A percentile compares a stretch with the other conserved stretches of the same genome.
These are phyloP conservation scores for Psilopogon haemacephalus DNA, from an alignment of 2,113 vertebrate species.

Conservation along the genomic window DNA sequence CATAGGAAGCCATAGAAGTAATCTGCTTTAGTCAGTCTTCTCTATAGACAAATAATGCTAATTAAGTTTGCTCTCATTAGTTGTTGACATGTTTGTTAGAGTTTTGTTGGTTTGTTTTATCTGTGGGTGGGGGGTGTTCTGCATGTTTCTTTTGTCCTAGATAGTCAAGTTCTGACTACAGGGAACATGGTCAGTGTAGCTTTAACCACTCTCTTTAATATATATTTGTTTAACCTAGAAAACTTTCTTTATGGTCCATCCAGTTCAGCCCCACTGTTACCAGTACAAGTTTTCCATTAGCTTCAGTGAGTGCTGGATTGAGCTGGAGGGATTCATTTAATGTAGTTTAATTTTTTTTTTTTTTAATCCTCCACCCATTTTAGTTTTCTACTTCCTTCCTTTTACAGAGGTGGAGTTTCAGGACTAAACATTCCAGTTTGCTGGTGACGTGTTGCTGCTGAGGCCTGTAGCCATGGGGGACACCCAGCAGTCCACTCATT, in stretches of 20 bases:
- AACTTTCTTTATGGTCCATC: background rate
- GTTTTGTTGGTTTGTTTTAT: background rate
- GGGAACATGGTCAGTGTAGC: background rate
- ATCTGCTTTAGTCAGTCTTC: background rate
- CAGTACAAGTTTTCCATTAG: background rate
- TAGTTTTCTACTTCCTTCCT: slow-evolving; percentile 40
- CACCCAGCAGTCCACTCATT: slow-evolving; percentile 71
- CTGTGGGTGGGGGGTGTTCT: background rate
- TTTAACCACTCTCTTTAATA: background rate
- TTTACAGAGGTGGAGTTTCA: slow-evolving; percentile 20
- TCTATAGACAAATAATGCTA: background rate
- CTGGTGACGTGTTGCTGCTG: slow-evolving; percentile 62
- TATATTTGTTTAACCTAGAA: background rate
- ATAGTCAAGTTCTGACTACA: background rate
- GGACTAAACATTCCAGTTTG: slow-evolving; percentile 69
- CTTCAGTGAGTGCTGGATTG: background rate
- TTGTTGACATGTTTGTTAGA: background rate
- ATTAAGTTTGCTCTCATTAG: background rate
- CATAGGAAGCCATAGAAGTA: background rate
- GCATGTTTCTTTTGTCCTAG: background rate
- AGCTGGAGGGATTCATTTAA: background rate
- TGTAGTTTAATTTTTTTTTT: background rate
- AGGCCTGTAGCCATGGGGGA: slow-evolving; percentile 50
- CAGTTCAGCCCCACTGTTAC: background rate
- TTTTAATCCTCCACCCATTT: background rate